Percentiles rank a stretch among this genome's conserved stretches.
Evolutionary conservation across 1,140 invertebrate species (phyloP).

Genomic region (Capitella teleta): DNA sequence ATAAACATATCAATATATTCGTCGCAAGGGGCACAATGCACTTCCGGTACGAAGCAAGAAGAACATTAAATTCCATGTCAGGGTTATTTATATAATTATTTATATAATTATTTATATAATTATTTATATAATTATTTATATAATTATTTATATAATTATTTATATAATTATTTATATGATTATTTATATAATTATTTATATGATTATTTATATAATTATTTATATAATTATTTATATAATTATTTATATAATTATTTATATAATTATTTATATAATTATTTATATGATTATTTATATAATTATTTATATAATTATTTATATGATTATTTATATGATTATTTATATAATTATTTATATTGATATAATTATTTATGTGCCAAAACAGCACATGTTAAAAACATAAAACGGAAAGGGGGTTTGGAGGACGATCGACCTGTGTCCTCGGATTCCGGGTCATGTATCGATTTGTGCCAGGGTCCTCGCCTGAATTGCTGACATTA

Average conservation of each 20-base stretch:
- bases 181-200: background rate
- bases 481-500: too few species aligned
- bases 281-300: background rate
- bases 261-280: background rate
- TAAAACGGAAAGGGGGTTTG: background rate
- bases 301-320: background rate
- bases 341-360: background rate
- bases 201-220: background rate
- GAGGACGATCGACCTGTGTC: background rate
- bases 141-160: too few species aligned
- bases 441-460: background rate
- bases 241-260: background rate
- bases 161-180: background rate
- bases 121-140: too few species aligned
- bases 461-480: too few species aligned
- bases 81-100: too few species aligned
- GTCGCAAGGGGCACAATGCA: too few species aligned
- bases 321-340: background rate
- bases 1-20: too few species aligned
- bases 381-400: background rate
- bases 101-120: too few species aligned
- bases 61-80: too few species aligned
- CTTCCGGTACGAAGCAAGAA: too few species aligned
- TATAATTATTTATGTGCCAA: background rate
- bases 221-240: background rate